Base-by-base conservation (phyloP, 2,113 vertebrate genomes). In the Notarius quadriscutis region DNA sequence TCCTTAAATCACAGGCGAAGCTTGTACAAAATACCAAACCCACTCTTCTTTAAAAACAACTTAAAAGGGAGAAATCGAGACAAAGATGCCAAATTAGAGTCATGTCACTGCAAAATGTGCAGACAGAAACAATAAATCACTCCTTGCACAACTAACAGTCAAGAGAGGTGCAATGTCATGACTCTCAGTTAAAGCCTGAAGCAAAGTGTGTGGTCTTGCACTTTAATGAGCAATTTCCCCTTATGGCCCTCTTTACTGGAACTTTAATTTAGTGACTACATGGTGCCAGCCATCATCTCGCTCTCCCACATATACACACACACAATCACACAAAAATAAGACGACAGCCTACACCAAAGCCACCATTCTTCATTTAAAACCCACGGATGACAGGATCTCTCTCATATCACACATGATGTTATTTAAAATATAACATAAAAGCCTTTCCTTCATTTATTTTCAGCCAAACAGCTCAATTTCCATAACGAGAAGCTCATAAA, bases 361-460 rank as follows among this genome's bases (percentile, higher is more conserved):
- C 69, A 20, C 57, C 50, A 81, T 50, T 17, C 75, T 41, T 84
- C 22, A 22, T n/a, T 65, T 81, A 41, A 22, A 86, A 79, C 63
- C 53, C n/a, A 67, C 34, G 1, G n/a, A 4, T 55, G 41, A 30
- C 20, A 41, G 75, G 51, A 20, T 53, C 50, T 57, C 51, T 51
- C n/a, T 69, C 27, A 41, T 41, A 41, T 41, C 41, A 41, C 55
- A 81, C 88, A 79, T 62, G 60, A 2, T 41, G 41, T 41, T 41
- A 41, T 41, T 41, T 41, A 41, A 4, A 41, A 41, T 41, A 41
- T 41, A 41, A 41, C 34, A 83, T 2, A 25, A 27, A 34, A 69
- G 34, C 10, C 51, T 81, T 63, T 67, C 51, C 50, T 74, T 25
- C 51, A 22, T 82, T 87, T 63, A 77, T 88, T 88, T 74, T 83